phyloP scores from a whole-genome alignment of 2,888 invertebrate genomes.

The Pterostichus madidus region DNA sequence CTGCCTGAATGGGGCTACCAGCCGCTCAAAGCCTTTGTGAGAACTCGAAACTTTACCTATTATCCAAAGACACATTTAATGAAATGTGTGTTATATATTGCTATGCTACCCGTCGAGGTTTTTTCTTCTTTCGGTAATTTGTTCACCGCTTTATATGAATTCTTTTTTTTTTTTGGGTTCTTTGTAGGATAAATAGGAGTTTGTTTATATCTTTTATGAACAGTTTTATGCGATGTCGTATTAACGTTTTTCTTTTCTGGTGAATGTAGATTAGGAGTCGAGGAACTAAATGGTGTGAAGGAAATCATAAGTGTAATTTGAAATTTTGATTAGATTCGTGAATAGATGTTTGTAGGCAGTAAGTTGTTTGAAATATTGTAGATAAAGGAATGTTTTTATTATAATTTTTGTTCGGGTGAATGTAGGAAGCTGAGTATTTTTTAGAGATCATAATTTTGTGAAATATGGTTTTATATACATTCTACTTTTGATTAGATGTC shows the following conservation, averaged over 20 bases:
- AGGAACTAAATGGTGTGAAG: constrained; percentile 37
- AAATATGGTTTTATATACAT: too few species aligned
- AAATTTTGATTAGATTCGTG: constrained; percentile 51
- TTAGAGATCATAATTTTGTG: constrained; percentile 4
- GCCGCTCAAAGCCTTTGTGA: constrained; percentile 13
- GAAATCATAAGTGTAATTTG: constrained; percentile 45
- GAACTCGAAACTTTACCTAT: constrained; percentile 12
- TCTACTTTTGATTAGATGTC: too few species aligned
- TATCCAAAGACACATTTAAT: constrained; percentile 50
- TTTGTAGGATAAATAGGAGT: constrained; percentile 47
- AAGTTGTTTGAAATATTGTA: constrained; percentile 45
- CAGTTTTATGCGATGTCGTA: constrained; percentile 33
- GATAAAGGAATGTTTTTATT: constrained; percentile 49
- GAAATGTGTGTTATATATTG: constrained; percentile 62
- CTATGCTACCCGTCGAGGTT: not conserved
- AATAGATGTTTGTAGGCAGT: constrained; percentile 41
- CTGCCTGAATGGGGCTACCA: constrained; percentile 21
- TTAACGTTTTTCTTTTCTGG: constrained; percentile 26
- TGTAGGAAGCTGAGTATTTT: constrained; percentile 19
- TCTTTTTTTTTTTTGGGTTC: not conserved
- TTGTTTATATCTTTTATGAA: constrained; percentile 55
- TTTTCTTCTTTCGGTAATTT: not conserved
- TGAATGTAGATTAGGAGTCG: constrained; percentile 32
- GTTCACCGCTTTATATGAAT: not conserved
- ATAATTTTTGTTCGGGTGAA: not conserved